Evolutionary conservation across 64 coral and sea anemone species (phyloP).

Genomic region (Trachythela sp.): DNA sequence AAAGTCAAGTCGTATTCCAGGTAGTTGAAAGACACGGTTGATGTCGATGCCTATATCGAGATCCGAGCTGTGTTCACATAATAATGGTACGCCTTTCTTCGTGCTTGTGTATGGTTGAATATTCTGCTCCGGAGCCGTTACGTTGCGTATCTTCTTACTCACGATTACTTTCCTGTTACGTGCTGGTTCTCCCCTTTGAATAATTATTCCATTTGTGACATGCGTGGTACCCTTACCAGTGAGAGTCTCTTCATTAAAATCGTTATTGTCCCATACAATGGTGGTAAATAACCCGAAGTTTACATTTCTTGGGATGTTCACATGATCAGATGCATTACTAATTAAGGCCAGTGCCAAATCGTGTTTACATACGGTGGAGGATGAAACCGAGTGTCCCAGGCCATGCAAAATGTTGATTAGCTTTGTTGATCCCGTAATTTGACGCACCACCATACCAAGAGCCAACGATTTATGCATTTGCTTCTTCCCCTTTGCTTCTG

Average conservation of each 20-base stretch:
- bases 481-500: conserved; percentile 2
- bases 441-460: conserved; percentile 17
- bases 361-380: conserved; percentile 17
- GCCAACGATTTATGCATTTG: conserved; percentile 27
- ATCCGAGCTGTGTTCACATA: too few species aligned
- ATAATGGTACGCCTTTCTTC: too few species aligned
- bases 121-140: neutral
- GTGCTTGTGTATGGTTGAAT: neutral
- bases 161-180: neutral
- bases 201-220: conserved; percentile 21
- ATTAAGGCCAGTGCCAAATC: conserved; percentile 7
- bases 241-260: conserved; percentile 31
- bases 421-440: conserved; percentile 16
- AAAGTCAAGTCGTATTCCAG: too few species aligned
- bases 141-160: neutral
- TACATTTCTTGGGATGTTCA: neutral
- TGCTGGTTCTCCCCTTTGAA: neutral
- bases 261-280: conserved; percentile 29
- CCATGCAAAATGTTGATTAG: conserved; percentile 10
- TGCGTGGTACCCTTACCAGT: conserved; percentile 30
- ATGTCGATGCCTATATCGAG: too few species aligned
- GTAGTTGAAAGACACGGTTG: too few species aligned
- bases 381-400: conserved; percentile 6
- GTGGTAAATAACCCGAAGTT: conserved; percentile 2
- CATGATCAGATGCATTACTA: neutral